Evolutionary conservation across 2,113 vertebrate genomes (phyloP).

Genomic region (Epinephelus cyanopodus): DNA sequence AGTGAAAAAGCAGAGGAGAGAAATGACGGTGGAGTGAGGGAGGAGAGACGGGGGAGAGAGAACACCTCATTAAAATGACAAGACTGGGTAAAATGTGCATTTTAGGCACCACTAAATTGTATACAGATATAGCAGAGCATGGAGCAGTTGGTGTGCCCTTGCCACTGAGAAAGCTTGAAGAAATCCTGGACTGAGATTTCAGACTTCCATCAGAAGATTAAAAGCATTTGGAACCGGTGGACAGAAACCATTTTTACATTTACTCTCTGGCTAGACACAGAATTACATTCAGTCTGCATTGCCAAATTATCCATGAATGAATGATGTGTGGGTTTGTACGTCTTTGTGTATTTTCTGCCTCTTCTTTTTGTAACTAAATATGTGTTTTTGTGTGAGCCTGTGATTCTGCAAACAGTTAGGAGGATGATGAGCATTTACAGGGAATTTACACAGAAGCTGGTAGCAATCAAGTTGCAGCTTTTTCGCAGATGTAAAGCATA

Average conservation of each 20-base stretch:
- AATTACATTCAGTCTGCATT: constrained; percentile 52
- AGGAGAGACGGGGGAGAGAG: constrained; percentile 22
- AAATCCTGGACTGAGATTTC: constrained; percentile 29
- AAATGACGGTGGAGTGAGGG: not conserved
- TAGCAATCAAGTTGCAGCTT: constrained; percentile 22
- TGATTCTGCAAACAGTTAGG: not conserved
- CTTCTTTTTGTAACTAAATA: not conserved
- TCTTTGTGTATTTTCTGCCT: constrained; percentile 10
- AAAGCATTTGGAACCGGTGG: constrained; percentile 45
- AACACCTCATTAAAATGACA: constrained; percentile 50
- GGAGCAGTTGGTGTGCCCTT: constrained; percentile 24
- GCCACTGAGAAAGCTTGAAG: constrained; percentile 12
- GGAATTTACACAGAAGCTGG: constrained; percentile 19
- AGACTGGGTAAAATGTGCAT: constrained; percentile 36
- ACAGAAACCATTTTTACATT: constrained; percentile 53
- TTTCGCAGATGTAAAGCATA: constrained; percentile 34
- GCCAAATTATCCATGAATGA: constrained; percentile 46
- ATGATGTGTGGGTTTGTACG: constrained; percentile 30
- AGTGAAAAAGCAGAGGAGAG: not conserved
- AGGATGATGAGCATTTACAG: constrained; percentile 38
- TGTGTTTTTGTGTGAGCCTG: not conserved
- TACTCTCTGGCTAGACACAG: constrained; percentile 55
- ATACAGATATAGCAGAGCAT: constrained; percentile 17
- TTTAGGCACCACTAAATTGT: constrained; percentile 43
- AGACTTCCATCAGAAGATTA: constrained; percentile 42